Conservation (phyloP, 2,113 vertebrate species). For the Malaclemys terrapin region DNA sequence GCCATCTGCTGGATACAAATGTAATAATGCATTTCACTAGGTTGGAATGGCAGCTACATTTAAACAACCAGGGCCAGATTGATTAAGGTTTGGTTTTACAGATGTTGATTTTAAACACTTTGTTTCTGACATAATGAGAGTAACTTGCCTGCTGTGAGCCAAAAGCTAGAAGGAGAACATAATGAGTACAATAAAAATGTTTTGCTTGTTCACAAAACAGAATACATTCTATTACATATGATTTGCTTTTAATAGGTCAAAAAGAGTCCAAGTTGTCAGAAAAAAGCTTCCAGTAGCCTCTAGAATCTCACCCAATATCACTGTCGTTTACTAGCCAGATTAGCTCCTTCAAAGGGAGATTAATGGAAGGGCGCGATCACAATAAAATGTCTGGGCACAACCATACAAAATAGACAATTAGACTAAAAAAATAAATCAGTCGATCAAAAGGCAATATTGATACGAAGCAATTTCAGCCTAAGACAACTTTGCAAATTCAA, state of each 20-base stretch:
- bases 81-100: background rate
- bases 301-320: background rate
- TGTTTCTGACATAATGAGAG: background rate
- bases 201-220: fast-evolving
- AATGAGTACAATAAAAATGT: background rate
- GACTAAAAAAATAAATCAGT: background rate
- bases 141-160: background rate
- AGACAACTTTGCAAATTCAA: background rate
- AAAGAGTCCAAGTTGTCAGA: too few species aligned
- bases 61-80: background rate
- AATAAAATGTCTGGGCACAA: background rate
- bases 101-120: background rate
- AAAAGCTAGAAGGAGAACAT: background rate
- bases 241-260: background rate
- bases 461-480: background rate
- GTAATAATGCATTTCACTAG: background rate
- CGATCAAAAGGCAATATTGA: background rate
- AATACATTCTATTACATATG: fast-evolving
- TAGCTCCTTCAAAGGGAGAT: background rate
- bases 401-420: background rate
- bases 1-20: constrained; percentile 70
- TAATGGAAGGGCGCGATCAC: background rate
- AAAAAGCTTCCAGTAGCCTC: background rate
- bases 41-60: background rate
- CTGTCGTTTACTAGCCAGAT: background rate